phyloP scores from a whole-genome alignment of 2,888 invertebrate species.

The Beris morrisii region DNA sequence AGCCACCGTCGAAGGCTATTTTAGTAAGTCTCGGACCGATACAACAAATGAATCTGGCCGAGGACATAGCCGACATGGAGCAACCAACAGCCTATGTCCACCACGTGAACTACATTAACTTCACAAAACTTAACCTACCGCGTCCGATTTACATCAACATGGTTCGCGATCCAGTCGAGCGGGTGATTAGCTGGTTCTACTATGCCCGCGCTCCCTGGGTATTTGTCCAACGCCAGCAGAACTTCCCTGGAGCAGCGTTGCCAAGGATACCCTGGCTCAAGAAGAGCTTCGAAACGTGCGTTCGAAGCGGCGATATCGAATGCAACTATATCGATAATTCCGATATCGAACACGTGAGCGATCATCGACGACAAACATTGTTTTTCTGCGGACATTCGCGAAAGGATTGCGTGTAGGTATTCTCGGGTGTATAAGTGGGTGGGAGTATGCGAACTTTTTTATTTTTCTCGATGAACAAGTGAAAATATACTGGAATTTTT shows the following conservation, averaged over 20 bases:
- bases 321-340: constrained; percentile 65
- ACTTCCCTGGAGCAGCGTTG: constrained; percentile 78
- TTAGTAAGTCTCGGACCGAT: constrained; percentile 61
- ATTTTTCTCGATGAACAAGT: neutral
- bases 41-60: constrained; percentile 73
- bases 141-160: constrained; percentile 87
- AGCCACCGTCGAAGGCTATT: neutral
- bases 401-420: constrained; percentile 70
- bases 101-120: constrained; percentile 52
- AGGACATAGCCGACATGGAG: constrained; percentile 40
- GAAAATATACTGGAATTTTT: constrained; percentile 41
- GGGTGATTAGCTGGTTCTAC: constrained; percentile 90
- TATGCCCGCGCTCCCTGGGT: constrained; percentile 89
- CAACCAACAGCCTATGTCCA: constrained; percentile 48
- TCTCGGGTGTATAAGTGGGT: neutral
- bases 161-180: constrained; percentile 86
- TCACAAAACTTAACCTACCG: constrained; percentile 64
- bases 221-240: constrained; percentile 82
- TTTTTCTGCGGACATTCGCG: constrained; percentile 88
- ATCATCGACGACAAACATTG: constrained; percentile 78
- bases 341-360: constrained; percentile 68
- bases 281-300: constrained; percentile 86
- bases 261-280: constrained; percentile 85
- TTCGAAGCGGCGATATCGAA: constrained; percentile 74
- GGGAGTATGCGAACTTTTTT: too few relatives aligned